Evolutionary conservation across 2,113 vertebrate genomes (phyloP).

Genomic region (Poeciliopsis occidentalis): DNA sequence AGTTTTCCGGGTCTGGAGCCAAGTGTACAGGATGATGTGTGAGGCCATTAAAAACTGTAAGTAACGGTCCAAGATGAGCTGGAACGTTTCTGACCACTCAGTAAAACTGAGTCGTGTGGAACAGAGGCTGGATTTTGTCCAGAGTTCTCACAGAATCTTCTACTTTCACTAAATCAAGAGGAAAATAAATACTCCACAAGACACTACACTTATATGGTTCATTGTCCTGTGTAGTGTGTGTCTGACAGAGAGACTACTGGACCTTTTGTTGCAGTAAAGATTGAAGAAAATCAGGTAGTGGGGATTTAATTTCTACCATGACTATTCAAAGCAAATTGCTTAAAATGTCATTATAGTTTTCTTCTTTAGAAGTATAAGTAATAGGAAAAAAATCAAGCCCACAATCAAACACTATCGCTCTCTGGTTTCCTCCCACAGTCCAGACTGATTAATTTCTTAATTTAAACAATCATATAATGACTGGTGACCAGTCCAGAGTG

Average conservation of each 20-base stretch:
- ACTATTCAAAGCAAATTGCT: not conserved
- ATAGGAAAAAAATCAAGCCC: not conserved
- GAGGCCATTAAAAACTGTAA: slow-evolving; percentile 50
- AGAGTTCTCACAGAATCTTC: slow-evolving; percentile 2
- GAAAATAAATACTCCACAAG: slow-evolving; percentile 28
- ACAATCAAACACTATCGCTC: slow-evolving; percentile 4
- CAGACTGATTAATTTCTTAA: too few relatives aligned
- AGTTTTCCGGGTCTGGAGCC: slow-evolving; percentile 37
- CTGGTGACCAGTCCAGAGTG: too few relatives aligned
- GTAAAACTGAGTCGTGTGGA: slow-evolving; percentile 13
- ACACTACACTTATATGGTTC: slow-evolving; percentile 30
- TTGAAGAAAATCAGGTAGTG: slow-evolving; percentile 19
- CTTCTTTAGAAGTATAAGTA: slow-evolving; percentile 19
- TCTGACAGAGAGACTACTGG: slow-evolving; percentile 6
- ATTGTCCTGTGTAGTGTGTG: slow-evolving; percentile 36
- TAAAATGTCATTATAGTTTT: not conserved
- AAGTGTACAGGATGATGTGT: slow-evolving; percentile 49
- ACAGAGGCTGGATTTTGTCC: slow-evolving; percentile 35
- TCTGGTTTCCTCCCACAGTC: too few relatives aligned
- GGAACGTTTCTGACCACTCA: slow-evolving; percentile 46
- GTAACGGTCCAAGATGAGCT: slow-evolving; percentile 32
- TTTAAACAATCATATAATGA: too few relatives aligned
- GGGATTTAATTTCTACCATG: slow-evolving; percentile 2
- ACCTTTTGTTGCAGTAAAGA: slow-evolving; percentile 17
- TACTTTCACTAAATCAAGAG: slow-evolving; percentile 27